Percentiles rank a stretch among this genome's conserved stretches.
phyloP scores from a whole-genome alignment of 2,888 invertebrate genomes.

The Drosophila emarginata region DNA sequence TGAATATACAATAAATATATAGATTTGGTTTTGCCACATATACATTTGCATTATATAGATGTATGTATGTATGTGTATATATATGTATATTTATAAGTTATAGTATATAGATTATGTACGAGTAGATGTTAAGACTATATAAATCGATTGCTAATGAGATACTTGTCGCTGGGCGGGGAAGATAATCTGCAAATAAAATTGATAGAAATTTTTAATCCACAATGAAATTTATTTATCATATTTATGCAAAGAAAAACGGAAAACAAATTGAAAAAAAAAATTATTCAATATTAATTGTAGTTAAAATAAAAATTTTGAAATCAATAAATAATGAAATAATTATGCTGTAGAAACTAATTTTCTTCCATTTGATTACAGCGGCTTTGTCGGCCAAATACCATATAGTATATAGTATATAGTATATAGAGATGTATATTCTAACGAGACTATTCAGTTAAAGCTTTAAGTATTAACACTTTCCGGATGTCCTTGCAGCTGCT shows the following conservation, averaged over 20 bases:
- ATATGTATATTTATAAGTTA: not conserved
- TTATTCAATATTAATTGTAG: too few relatives aligned
- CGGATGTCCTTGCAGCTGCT: too few relatives aligned
- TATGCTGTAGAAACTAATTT: too few relatives aligned
- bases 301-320: too few relatives aligned
- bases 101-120: constrained; percentile 11
- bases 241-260: not conserved
- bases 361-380: too few relatives aligned
- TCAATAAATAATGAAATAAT: too few relatives aligned
- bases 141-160: constrained; percentile 20
- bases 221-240: not conserved
- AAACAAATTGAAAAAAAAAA: not conserved
- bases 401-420: too few relatives aligned
- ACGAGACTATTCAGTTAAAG: too few relatives aligned
- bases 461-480: too few relatives aligned
- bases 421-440: too few relatives aligned
- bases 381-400: too few relatives aligned
- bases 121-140: constrained; percentile 11
- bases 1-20: constrained; percentile 59
- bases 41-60: constrained; percentile 2
- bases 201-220: not conserved
- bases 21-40: constrained; percentile 2
- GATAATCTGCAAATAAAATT: constrained; percentile 2
- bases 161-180: constrained; percentile 18
- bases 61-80: not conserved